Conservation (phyloP, 2,113 vertebrate species). For the Edolisoma coerulescens region DNA sequence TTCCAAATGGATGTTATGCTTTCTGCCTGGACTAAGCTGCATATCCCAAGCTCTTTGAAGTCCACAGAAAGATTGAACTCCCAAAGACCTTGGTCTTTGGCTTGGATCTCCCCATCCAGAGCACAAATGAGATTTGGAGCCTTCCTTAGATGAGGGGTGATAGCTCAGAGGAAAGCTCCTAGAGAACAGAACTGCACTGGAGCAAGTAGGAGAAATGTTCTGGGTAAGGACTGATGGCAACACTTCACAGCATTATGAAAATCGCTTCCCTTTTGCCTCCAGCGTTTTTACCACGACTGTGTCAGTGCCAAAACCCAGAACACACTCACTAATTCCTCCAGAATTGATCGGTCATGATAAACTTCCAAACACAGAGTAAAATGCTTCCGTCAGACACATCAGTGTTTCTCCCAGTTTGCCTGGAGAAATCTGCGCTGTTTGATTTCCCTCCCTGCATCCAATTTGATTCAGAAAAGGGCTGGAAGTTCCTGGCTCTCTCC, state of each 20-base stretch:
- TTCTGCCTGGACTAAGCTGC: slow-evolving; percentile 24
- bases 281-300: slow-evolving; percentile 48
- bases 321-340: slow-evolving; percentile 47
- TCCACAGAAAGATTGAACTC: neutral
- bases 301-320: slow-evolving; percentile 47
- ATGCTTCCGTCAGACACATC: slow-evolving; percentile 8
- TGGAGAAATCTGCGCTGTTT: neutral
- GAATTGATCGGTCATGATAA: slow-evolving; percentile 58
- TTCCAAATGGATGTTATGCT: neutral
- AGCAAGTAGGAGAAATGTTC: slow-evolving; percentile 16
- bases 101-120: neutral
- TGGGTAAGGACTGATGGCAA: slow-evolving; percentile 50
- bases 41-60: slow-evolving; percentile 21
- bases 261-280: slow-evolving; percentile 54
- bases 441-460: neutral
- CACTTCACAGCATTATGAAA: slow-evolving; percentile 57
- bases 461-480: neutral
- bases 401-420: slow-evolving; percentile 24
- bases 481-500: neutral
- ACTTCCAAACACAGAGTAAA: slow-evolving; percentile 40
- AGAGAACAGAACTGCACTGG: neutral
- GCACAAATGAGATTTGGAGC: neutral
- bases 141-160: neutral
- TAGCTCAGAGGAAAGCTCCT: neutral
- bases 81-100: slow-evolving; percentile 12